Conservation (phyloP, 2,113 vertebrate species). For the Neopipo cinnamomea region DNA sequence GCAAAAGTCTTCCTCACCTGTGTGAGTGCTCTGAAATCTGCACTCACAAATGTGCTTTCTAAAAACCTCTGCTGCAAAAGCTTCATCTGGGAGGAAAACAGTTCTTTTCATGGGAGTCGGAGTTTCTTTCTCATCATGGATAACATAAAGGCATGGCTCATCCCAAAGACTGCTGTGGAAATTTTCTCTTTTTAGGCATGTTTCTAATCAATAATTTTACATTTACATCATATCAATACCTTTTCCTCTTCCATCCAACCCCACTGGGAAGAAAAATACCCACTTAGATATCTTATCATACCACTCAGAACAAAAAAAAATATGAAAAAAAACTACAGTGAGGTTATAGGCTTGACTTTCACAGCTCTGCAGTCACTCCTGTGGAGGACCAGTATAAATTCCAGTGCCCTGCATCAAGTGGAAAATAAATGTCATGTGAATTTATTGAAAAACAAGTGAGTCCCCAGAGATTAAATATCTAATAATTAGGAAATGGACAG, state of each 20-base stretch:
- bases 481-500: not conserved
- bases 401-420: not conserved
- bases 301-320: not conserved
- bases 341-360: not conserved
- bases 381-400: not conserved
- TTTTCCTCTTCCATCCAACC: not conserved
- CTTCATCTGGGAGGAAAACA: rapidly evolving
- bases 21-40: not conserved
- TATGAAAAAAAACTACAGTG: not conserved
- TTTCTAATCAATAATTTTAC: not conserved
- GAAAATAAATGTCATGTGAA: not conserved
- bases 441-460: not conserved
- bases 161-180: not conserved
- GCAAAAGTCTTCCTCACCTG: not conserved
- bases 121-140: not conserved
- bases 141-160: not conserved
- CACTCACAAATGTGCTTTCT: not conserved
- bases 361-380: not conserved
- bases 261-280: not conserved
- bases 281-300: not conserved
- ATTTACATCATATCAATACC: not conserved
- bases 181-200: not conserved
- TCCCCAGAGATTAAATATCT: not conserved
- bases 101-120: not conserved
- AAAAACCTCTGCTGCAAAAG: not conserved